Evolutionary conservation across 2,113 vertebrate genomes (phyloP), one percentile per base, ranked within the genome.

Genomic region (Lycaon pictus): DNA sequence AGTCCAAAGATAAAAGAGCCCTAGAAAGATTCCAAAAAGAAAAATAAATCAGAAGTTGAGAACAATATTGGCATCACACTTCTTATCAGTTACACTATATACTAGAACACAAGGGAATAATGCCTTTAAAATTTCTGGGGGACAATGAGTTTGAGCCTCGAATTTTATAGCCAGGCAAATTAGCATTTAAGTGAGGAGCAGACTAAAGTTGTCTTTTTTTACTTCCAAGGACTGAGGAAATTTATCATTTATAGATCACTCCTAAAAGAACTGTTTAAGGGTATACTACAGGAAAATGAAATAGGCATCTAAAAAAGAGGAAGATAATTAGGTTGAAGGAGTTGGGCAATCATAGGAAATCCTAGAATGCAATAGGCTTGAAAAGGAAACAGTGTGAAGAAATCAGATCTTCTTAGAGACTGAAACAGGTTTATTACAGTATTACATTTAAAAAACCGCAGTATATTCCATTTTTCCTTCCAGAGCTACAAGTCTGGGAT

Each of bases 261-360:
- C 65, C 89, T 90, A 55, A 90, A 97, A 87, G 25, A 90, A 72
- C 10, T 77, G 60, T 53, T 81, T 82, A 93, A 90, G 11, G 71
- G 83, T 71, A 35, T 90, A 20, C 23, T 81, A 93, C 7, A 63
- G 58, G 65, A 82, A 89, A 92, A 37, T 29, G 20, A 84, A 93
- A 63, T 27, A 91, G 22, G 25, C 88, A 65, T 60, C 79, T 51
- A 72, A 88, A 65, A 88, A 93, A 71, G 29, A 92, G 55, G 65
- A 93, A 87, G 67, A 55, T 65, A 88, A 77, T 3, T 19, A 74
- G 23, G 17, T 79, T 60, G 37, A 37, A 80, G 35, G 63, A 90
- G 87, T 1, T 63, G 25, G 43, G 16, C 65, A 89, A 85, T 62
- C 11, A 88, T 88, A 92, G 67, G 72, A 92, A 91, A 63, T 48